These are phyloP conservation scores for Drosophila histrio DNA, from an alignment of 2,888 invertebrate genomes.

Conservation along the genomic window DNA sequence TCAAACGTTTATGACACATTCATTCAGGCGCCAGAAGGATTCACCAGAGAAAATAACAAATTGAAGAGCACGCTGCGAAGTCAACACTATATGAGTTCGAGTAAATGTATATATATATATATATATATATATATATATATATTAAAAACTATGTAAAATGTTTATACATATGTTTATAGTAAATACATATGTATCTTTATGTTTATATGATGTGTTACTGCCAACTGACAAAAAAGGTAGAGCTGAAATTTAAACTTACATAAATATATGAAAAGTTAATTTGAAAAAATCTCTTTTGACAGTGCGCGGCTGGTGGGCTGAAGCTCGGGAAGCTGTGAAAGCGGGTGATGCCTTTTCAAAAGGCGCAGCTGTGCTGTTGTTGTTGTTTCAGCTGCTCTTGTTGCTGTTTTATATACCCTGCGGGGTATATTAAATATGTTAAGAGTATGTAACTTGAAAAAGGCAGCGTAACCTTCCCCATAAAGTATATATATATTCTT, in stretches of 20 bases:
- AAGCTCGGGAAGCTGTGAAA: neutral
- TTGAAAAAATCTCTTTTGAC: slow-evolving; percentile 79
- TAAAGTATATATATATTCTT: too few species aligned
- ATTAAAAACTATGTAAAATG: slow-evolving; percentile 8
- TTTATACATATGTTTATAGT: neutral
- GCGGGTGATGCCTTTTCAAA: neutral
- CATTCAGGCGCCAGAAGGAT: slow-evolving; percentile 49
- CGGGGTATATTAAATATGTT: too few species aligned
- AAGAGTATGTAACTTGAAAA: too few species aligned
- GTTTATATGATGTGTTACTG: slow-evolving; percentile 33
- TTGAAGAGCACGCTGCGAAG: slow-evolving; percentile 42
- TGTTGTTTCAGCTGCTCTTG: slow-evolving; percentile 36
- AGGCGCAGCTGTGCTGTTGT: slow-evolving; percentile 24
- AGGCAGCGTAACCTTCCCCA: too few species aligned
- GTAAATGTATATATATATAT: neutral
- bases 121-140: too few species aligned
- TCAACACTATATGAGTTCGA: slow-evolving; percentile 22
- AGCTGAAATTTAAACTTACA: slow-evolving; percentile 66
- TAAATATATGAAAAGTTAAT: slow-evolving; percentile 79
- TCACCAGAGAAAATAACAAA: slow-evolving; percentile 43
- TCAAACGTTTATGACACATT: slow-evolving; percentile 62
- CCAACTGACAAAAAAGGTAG: slow-evolving; percentile 55
- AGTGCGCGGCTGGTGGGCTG: slow-evolving; percentile 38
- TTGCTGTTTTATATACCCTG: too few species aligned
- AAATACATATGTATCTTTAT: slow-evolving; percentile 2